Conservation (phyloP, 92 coral and sea anemone genomes). For the Phenganax marumi region DNA sequence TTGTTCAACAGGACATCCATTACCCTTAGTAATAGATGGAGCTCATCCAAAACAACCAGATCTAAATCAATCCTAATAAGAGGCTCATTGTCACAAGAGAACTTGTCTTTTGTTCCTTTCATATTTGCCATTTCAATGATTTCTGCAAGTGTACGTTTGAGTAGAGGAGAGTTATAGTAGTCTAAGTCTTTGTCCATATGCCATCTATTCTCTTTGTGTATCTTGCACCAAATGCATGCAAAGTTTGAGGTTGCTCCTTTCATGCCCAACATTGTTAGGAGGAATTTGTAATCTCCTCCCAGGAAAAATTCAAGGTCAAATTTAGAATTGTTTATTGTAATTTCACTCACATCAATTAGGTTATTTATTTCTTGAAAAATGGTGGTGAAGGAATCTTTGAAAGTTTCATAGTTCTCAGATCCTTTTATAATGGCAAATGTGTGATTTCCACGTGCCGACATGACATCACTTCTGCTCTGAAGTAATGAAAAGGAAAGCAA, state of each 20-base stretch:
- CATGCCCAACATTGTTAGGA: constrained; percentile 3
- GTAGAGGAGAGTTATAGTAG: constrained; percentile 22
- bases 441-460: constrained; percentile 54
- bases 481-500: constrained; percentile 54
- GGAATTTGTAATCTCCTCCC: not conserved
- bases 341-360: not conserved
- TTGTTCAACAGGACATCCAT: not conserved
- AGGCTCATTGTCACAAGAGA: not conserved
- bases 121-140: constrained; percentile 22
- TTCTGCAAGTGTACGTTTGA: constrained; percentile 21
- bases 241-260: not conserved
- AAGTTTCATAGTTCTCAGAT: constrained; percentile 48
- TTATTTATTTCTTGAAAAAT: not conserved
- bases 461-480: constrained; percentile 47
- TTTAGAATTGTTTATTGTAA: not conserved
- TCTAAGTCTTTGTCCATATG: constrained; percentile 40
- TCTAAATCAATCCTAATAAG: no score
- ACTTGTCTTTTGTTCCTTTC: not conserved
- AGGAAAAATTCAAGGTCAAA: not conserved
- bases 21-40: no score
- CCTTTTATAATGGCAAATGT: constrained; percentile 62
- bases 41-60: no score
- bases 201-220: constrained; percentile 24
- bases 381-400: constrained; percentile 36
- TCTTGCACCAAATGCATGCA: not conserved